Evolutionary conservation across 2,888 invertebrate species (phyloP).

Genomic region (Brenthis hecate): DNA sequence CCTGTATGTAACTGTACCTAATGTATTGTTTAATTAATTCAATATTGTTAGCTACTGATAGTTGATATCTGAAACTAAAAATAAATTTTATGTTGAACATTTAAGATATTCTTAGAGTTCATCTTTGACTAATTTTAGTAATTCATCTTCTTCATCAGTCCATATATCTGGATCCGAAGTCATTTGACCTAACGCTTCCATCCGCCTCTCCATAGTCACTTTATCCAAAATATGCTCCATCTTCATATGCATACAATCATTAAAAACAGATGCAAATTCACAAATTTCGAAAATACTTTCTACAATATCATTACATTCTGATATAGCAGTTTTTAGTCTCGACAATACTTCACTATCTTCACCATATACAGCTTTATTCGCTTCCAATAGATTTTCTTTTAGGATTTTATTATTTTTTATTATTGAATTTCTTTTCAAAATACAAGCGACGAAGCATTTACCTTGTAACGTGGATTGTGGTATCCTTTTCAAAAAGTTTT

Average conservation of each 20-base stretch:
- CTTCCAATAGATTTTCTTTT: conserved; percentile 56
- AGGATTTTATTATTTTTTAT: conserved; percentile 67
- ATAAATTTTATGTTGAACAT: not conserved
- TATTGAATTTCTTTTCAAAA: conserved; percentile 65
- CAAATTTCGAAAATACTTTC: conserved; percentile 71
- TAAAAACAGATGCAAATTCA: conserved; percentile 72
- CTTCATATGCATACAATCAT: conserved; percentile 77
- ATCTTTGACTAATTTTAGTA: conserved; percentile 66
- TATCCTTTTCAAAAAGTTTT: conserved; percentile 66
- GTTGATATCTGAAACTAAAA: not conserved
- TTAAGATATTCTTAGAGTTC: conserved; percentile 49
- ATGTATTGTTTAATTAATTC: too few relatives aligned
- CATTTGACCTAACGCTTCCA: conserved; percentile 73
- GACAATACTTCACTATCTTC: conserved; percentile 68
- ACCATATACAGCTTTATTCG: conserved; percentile 64
- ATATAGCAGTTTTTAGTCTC: conserved; percentile 58
- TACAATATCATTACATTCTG: conserved; percentile 56
- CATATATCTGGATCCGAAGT: conserved; percentile 63
- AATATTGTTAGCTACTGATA: too few relatives aligned
- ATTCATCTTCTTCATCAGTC: conserved; percentile 67
- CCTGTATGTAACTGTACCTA: too few relatives aligned
- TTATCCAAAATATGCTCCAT: conserved; percentile 76
- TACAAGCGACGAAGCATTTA: conserved; percentile 75
- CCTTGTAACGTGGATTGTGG: conserved; percentile 66
- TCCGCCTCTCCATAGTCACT: conserved; percentile 68